Evolutionary conservation across 2,113 vertebrate species (phyloP).

Genomic region (Delphinus delphis): DNA sequence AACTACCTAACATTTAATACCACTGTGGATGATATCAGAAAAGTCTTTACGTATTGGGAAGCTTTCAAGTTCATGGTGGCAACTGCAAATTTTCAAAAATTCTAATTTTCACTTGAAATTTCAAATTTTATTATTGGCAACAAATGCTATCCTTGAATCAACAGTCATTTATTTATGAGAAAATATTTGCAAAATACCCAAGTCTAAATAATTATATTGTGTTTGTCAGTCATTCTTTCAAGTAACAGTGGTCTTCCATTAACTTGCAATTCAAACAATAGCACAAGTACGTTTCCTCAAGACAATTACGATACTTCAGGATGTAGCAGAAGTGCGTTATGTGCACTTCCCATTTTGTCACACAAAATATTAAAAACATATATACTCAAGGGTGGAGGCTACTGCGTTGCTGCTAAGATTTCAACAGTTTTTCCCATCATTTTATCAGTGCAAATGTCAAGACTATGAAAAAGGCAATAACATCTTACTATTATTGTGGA

Average conservation of each 20-base stretch:
- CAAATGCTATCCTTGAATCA: neutral
- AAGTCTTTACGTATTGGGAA: neutral
- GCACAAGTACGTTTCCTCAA: neutral
- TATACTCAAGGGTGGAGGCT: neutral
- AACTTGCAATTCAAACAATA: neutral
- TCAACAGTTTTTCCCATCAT: neutral
- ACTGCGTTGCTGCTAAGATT: neutral
- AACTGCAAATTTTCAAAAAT: neutral
- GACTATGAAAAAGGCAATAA: neutral
- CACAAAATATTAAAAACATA: neutral
- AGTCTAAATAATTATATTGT: neutral
- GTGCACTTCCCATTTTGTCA: neutral
- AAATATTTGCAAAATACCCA: neutral
- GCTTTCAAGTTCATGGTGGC: neutral
- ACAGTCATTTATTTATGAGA: neutral
- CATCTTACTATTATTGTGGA: neutral
- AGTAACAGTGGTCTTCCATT: neutral
- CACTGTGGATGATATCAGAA: neutral
- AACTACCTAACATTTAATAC: neutral
- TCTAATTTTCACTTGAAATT: constrained; percentile 3
- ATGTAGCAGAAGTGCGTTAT: neutral
- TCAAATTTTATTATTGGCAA: neutral
- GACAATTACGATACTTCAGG: neutral
- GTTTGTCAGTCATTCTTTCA: neutral
- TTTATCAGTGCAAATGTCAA: neutral